phyloP scores from a whole-genome alignment of 2,797 vertebrate species.

The Schizopygopsis pylzovi region DNA sequence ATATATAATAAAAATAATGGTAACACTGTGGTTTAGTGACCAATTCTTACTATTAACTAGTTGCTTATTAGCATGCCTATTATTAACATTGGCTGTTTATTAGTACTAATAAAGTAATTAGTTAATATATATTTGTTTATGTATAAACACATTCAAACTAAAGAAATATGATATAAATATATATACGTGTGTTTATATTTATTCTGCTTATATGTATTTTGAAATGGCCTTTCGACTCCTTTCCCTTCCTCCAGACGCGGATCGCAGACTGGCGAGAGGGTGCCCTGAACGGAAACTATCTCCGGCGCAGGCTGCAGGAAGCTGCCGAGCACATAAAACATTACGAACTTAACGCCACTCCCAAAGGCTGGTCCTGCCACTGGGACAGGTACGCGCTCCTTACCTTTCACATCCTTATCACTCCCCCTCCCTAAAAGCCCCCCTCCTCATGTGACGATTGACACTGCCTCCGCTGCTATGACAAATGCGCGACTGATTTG shows the following conservation, averaged over 20 bases:
- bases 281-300: slow-evolving; percentile 96
- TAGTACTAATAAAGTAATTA: no score
- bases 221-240: not conserved
- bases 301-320: slow-evolving; percentile 98
- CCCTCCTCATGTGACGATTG: slow-evolving; percentile 75
- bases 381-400: slow-evolving; percentile 99
- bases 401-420: slow-evolving; percentile 84
- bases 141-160: no score
- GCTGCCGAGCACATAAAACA: slow-evolving; percentile 99
- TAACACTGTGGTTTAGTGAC: no score
- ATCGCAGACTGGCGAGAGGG: slow-evolving; percentile 99
- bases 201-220: not conserved
- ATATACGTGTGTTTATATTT: not conserved
- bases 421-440: slow-evolving; percentile 69
- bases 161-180: not conserved
- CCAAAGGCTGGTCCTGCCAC: slow-evolving; percentile 99
- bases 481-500: slow-evolving; percentile 70
- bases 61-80: no score
- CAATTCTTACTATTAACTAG: no score
- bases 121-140: no score
- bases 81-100: no score
- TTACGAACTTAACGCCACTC: slow-evolving; percentile 99
- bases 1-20: no score
- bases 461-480: slow-evolving; percentile 80
- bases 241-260: slow-evolving; percentile 82